Base-by-base conservation (phyloP, 2,888 invertebrate species). In the Hemithea aestivaria region DNA sequence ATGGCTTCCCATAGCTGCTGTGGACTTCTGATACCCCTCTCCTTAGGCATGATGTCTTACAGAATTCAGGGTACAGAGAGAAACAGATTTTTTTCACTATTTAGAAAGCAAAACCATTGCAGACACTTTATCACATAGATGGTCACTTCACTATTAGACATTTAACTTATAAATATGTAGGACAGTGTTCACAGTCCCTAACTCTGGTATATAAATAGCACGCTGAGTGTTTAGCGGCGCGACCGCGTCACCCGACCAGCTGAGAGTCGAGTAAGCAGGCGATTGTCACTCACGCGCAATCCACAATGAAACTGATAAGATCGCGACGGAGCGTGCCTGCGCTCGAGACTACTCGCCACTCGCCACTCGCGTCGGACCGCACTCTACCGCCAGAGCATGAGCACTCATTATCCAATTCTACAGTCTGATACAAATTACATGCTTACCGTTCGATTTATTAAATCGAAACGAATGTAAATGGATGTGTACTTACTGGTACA, bases 1-100 rank as follows among this genome's bases (percentile, higher is more conserved):
- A 74, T 51, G 37, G 60, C 61, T 57, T 85, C 83, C 87, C 87
- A 88, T 60, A 83, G 38, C 38, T 73, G 61, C 60, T 84, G 87
- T 23, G 82, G 80, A 21, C 75, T 68, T 43, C 58, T 72, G 22
- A 73, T 60, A 45, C 59, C 61, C 50, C 66, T 73, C 43, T 60
- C 68, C 53, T 62, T 70, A 56, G 84, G 65, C 84, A 84, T 77
- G 47, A 25, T 51, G 30, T 40, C 20, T 35, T 28, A 16, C 10
- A 10, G n/a, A 11, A 12, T 7, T 34, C 20, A 29, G 16, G 29
- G 10, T 10, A 28, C 6, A 10, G 21, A 16, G 20, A 9, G n/a
- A 6, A 2, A 8, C 21, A 12, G 7, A 31, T 24, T 21, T 21
- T 28, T 34, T 37, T 20, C 27, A 47, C 35, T 26, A 20, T 20